Base-by-base conservation (phyloP, 37 sponge, comb jelly and placozoan species). In the Geodia barretti region DNA sequence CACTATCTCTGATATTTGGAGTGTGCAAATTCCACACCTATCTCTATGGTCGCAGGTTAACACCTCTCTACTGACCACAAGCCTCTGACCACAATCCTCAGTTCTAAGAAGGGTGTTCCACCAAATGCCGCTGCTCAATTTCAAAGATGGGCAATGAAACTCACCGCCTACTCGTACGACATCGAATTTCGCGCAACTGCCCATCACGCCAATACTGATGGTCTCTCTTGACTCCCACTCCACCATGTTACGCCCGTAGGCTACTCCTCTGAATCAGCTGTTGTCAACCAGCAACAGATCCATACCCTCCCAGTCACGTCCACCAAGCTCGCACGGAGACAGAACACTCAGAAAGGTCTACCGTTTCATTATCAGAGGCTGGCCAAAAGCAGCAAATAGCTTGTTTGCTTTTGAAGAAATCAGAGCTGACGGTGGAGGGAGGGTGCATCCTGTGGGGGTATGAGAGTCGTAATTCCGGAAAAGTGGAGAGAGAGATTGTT, bases 161-260 rank as follows among this genome's bases (percentile, higher is more conserved):
- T 91, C 26, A 32, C 78, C 28, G 73, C 68, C 9, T 83, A 91
- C 80, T 29, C 4, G n/a, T 91, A 91, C 62, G 68, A 77, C 39
- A 91, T 91, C 39, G 40, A 78, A 41, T 91, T 75, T 68, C 33
- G 67, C 28, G 75, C 70, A 3, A 91, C 92, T 39, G 39, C 73
- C 9, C 42, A 91, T 31, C 87, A 87, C 75, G 75, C 73, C 31
- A 83, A 91, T 65, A 87, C 77, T 43, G 92, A 91, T 74, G 78
- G 83, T 1, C 38, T 81, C 24, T 91, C 87, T 32, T 25, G 92
- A 2, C 73, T 82, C 17, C 87, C 92, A 24, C 64, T 86, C 8
- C 8, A 35, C 9, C 39, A 36, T 38, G 35, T 40, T 11, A 14
- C 68, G 72, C 34, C 83, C 26, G 41, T 62, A 59, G 75, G 32